Conservation (phyloP, 1,140 invertebrate species). For the Mya arenaria region DNA sequence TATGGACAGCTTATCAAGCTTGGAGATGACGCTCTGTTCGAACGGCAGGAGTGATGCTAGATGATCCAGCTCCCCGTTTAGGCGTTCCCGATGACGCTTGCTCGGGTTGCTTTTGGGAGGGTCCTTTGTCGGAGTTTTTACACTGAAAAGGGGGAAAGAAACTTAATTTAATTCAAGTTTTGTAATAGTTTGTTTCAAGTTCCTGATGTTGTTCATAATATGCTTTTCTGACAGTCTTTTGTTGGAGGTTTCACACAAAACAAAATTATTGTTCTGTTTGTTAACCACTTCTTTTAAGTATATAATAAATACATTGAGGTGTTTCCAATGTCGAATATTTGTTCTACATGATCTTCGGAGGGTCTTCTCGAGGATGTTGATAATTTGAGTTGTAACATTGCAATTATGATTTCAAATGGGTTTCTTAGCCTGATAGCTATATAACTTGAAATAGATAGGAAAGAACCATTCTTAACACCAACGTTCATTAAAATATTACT, state of each 20-base stretch:
- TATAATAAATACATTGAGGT: no score
- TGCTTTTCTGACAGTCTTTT: background rate
- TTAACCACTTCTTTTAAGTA: no score
- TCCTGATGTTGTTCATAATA: background rate
- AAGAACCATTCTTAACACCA: no score
- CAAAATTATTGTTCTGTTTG: background rate
- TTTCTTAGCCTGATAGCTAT: no score
- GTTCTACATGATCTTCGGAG: no score
- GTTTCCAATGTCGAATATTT: no score
- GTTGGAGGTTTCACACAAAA: background rate
- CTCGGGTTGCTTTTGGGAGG: slow-evolving; percentile 99
- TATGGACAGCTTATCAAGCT: slow-evolving; percentile 98
- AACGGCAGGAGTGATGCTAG: slow-evolving; percentile 98
- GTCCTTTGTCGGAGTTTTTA: slow-evolving; percentile 97
- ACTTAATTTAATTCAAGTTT: background rate
- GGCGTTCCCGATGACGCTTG: slow-evolving; percentile 97
- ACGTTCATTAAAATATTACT: no score
- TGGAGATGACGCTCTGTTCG: slow-evolving; percentile 98
- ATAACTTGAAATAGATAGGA: no score
- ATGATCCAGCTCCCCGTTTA: slow-evolving; percentile 99
- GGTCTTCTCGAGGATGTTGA: no score
- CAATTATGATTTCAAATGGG: no score
- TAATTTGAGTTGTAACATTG: no score
- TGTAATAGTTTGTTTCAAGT: background rate
- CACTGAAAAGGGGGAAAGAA: slow-evolving; percentile 85